phyloP scores from a whole-genome alignment of 2,113 vertebrate species.

The Chrysemys picta region DNA sequence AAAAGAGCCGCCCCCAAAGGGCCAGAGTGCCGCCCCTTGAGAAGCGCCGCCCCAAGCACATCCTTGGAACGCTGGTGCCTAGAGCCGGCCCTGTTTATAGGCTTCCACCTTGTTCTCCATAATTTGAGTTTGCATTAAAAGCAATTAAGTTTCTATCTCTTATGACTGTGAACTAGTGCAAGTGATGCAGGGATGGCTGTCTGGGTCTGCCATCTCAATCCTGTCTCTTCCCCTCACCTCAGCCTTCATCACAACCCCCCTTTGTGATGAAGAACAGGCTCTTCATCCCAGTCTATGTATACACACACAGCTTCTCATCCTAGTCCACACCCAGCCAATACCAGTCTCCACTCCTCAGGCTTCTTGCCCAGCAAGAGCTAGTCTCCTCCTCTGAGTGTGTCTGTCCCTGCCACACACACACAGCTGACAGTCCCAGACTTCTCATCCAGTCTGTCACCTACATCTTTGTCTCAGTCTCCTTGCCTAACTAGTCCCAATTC shows the following conservation, averaged over 20 bases:
- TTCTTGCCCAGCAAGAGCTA: not conserved
- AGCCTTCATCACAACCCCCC: not conserved
- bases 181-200: not conserved
- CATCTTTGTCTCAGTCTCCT: not conserved
- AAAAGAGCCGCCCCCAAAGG: too few species aligned
- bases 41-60: too few species aligned
- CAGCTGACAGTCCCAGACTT: not conserved
- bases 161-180: not conserved
- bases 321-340: not conserved
- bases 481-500: not conserved
- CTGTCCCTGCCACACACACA: too few species aligned
- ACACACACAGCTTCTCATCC: not conserved
- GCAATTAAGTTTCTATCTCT: not conserved
- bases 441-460: not conserved
- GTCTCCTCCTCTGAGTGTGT: too few species aligned
- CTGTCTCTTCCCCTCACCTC: not conserved
- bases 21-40: too few species aligned
- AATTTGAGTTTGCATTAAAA: not conserved
- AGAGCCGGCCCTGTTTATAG: not conserved
- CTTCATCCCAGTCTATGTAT: not conserved
- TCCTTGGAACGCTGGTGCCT: too few species aligned
- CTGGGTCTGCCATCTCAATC: not conserved
- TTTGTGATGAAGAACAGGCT: not conserved
- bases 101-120: not conserved
- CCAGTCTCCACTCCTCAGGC: not conserved